Percentiles rank a stretch among this genome's conserved stretches.
Conservation (phyloP, 1,140 invertebrate species). For the Meloidogyne hapla region DNA sequence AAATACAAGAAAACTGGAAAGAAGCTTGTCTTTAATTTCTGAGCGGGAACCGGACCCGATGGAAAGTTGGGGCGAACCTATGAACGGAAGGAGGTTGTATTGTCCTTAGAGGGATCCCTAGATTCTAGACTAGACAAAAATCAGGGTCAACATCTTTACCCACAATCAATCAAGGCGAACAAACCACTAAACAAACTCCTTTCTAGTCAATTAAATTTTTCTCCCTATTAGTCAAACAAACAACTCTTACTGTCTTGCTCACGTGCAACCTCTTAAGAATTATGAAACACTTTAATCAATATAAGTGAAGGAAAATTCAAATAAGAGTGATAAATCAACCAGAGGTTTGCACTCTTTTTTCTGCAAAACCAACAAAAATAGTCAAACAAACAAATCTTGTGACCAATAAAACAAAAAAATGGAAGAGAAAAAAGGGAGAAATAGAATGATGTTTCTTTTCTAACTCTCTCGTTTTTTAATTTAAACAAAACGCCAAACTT, state of each 20-base stretch:
- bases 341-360: neutral
- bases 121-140: too few relatives aligned
- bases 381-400: neutral
- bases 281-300: neutral
- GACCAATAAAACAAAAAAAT: neutral
- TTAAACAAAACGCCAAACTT: too few relatives aligned
- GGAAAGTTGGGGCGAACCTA: too few relatives aligned
- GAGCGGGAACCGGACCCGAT: too few relatives aligned
- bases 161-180: too few relatives aligned
- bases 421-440: neutral
- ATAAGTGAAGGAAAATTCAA: neutral
- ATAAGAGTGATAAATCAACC: slow-evolving; percentile 1
- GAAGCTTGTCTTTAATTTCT: too few relatives aligned
- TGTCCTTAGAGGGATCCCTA: too few relatives aligned
- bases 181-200: too few relatives aligned
- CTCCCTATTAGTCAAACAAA: too few relatives aligned
- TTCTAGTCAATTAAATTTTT: neutral
- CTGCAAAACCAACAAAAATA: neutral
- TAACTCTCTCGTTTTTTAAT: neutral
- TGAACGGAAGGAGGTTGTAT: too few relatives aligned
- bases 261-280: neutral
- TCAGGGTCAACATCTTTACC: neutral
- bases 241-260: neutral
- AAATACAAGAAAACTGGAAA: too few relatives aligned
- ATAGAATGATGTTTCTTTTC: neutral